Percentiles rank a stretch among this genome's conserved stretches.
These are phyloP conservation scores for Carcina quercana DNA, from an alignment of 2,888 invertebrate species.

Conservation along the genomic window DNA sequence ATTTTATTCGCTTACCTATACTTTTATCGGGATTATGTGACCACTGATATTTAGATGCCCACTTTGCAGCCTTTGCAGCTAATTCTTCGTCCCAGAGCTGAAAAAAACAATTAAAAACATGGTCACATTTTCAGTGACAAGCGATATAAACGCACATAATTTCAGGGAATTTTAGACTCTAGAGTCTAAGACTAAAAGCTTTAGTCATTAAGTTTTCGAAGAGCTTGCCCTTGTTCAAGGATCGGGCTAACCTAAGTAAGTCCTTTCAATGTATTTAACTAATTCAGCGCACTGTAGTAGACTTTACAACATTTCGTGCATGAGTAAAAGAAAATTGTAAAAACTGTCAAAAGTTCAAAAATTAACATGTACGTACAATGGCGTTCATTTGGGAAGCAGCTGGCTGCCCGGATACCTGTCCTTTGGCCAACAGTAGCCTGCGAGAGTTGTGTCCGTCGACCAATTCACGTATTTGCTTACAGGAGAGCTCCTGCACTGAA, in stretches of 20 bases:
- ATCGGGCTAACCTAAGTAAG: too few species aligned
- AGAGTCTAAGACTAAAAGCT: too few species aligned
- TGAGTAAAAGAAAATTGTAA: not conserved
- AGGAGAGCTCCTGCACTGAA: constrained; percentile 30
- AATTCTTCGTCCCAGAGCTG: constrained; percentile 18
- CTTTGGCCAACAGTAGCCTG: constrained; percentile 25
- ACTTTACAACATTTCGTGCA: too few species aligned
- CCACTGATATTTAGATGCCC: constrained; percentile 9
- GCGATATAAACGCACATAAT: too few species aligned
- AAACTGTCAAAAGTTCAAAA: not conserved
- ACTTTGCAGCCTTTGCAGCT: constrained; percentile 13
- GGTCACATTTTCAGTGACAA: too few species aligned
- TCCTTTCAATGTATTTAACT: too few species aligned
- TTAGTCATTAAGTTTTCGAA: too few species aligned
- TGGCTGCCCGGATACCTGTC: constrained; percentile 28
- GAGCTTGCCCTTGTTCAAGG: too few species aligned
- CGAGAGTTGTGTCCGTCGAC: constrained; percentile 33
- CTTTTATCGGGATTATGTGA: constrained; percentile 12
- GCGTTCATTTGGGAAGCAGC: constrained; percentile 32
- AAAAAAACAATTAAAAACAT: too few species aligned
- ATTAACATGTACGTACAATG: constrained; percentile 23
- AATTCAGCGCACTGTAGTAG: too few species aligned
- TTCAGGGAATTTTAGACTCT: too few species aligned
- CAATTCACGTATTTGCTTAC: constrained; percentile 27
- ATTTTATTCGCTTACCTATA: constrained; percentile 6